These are phyloP conservation scores for Apamea crenata DNA, from an alignment of 2,888 invertebrate genomes.

Conservation along the genomic window DNA sequence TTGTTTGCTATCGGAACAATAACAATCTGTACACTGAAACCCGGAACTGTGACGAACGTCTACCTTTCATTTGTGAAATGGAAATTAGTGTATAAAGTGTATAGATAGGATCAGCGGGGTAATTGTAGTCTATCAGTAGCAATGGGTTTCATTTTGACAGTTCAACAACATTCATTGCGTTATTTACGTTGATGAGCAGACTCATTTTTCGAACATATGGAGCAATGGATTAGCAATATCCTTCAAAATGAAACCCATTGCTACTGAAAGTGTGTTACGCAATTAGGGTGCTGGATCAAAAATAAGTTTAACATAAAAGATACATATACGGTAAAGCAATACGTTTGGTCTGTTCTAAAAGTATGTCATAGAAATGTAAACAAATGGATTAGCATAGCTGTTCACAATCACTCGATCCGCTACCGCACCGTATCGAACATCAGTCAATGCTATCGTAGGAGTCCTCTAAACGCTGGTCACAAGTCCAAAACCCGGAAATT, in stretches of 20 bases:
- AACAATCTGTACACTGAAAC: neutral
- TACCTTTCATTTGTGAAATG: slow-evolving; percentile 69
- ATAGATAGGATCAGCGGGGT: no score
- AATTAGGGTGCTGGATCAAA: neutral
- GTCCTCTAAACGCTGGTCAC: neutral
- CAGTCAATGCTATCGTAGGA: neutral
- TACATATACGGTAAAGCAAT: neutral
- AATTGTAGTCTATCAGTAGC: no score
- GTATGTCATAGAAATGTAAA: neutral
- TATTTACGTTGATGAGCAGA: no score
- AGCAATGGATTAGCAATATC: no score
- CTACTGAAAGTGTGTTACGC: no score
- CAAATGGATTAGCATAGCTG: neutral
- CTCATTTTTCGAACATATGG: no score
- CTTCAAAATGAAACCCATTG: no score
- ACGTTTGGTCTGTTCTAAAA: neutral
- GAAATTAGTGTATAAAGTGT: slow-evolving; percentile 4
- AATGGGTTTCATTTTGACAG: no score
- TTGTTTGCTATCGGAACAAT: neutral
- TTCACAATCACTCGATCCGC: neutral
- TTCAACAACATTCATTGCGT: no score
- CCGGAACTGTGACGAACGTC: slow-evolving; percentile 26
- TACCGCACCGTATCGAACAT: neutral
- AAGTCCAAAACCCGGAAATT: neutral
- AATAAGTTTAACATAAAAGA: neutral